phyloP scores from a whole-genome alignment of 2,113 vertebrate species.

The Notothenia rossii region DNA sequence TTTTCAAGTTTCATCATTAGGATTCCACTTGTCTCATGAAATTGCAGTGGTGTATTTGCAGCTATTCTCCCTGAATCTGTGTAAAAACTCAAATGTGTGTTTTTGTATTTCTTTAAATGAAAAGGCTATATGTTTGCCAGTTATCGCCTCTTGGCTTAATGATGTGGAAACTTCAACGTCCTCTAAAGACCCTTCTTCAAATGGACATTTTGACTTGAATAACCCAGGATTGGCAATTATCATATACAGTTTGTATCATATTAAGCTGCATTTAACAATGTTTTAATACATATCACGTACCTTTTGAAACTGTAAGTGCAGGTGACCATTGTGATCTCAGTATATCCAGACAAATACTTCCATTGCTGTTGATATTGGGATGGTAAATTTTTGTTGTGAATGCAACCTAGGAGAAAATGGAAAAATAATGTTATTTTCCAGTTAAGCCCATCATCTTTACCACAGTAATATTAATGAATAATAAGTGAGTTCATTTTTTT shows the following conservation, averaged over 20 bases:
- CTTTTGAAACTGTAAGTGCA: constrained; percentile 89
- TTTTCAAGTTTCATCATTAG: too few species aligned
- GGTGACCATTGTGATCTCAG: constrained; percentile 89
- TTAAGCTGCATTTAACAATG: not conserved
- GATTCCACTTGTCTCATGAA: too few species aligned
- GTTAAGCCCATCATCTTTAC: not conserved
- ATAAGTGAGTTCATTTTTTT: not conserved
- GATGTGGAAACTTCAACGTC: not conserved
- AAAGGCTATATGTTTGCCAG: not conserved
- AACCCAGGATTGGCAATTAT: too few species aligned
- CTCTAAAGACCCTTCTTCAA: not conserved
- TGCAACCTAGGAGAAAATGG: constrained; percentile 79
- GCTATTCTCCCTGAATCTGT: too few species aligned
- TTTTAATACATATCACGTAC: constrained; percentile 58
- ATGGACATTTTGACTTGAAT: not conserved
- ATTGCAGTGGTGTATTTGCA: too few species aligned
- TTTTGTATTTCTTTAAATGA: not conserved
- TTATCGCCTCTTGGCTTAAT: not conserved
- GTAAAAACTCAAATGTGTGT: not conserved
- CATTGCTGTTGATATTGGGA: constrained; percentile 90
- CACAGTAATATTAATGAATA: not conserved
- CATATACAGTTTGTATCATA: not conserved
- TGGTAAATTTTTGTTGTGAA: constrained; percentile 90
- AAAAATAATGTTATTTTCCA: constrained; percentile 13
- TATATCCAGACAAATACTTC: constrained; percentile 89